Evolutionary conservation across 23 tunicate genomes (phyloP).

Genomic region (Aplidium turbinatum): DNA sequence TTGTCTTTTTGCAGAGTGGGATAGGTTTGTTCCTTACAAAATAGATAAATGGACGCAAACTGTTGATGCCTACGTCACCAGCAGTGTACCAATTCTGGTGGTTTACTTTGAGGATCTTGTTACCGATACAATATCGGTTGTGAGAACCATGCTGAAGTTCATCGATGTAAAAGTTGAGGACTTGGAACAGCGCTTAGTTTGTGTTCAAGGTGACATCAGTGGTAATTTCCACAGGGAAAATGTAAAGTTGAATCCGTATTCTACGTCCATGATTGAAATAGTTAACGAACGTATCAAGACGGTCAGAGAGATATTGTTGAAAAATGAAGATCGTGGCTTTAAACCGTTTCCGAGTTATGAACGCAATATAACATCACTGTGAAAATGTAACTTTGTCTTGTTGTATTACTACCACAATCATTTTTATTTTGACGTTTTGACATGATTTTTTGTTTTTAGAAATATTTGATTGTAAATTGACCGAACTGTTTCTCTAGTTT

Average conservation of each 20-base stretch:
- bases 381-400: too few species aligned
- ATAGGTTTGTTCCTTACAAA: conserved; percentile 29
- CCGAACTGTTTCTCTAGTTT: too few species aligned
- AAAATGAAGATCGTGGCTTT: neutral
- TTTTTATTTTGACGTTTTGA: too few species aligned
- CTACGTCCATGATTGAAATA: neutral
- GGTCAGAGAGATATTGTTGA: conserved; percentile 3
- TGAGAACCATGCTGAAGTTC: conserved; percentile 21
- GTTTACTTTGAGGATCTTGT: conserved; percentile 42
- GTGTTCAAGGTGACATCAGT: neutral
- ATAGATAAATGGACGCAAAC: conserved; percentile 22
- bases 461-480: too few species aligned
- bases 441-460: too few species aligned
- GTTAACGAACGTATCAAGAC: conserved; percentile 9
- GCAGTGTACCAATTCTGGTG: conserved; percentile 2
- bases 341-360: too few species aligned
- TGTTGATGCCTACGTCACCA: neutral
- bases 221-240: conserved; percentile 27
- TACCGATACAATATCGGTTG: conserved; percentile 17
- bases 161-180: conserved; percentile 17
- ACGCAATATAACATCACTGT: too few species aligned
- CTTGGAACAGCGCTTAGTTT: conserved; percentile 18
- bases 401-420: too few species aligned
- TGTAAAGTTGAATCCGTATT: conserved; percentile 23
- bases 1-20: conserved; percentile 44